A percentile compares a stretch with the other conserved stretches of the same genome.
phyloP scores from a whole-genome alignment of 2,797 vertebrate genomes.

The Danio tinwini region DNA sequence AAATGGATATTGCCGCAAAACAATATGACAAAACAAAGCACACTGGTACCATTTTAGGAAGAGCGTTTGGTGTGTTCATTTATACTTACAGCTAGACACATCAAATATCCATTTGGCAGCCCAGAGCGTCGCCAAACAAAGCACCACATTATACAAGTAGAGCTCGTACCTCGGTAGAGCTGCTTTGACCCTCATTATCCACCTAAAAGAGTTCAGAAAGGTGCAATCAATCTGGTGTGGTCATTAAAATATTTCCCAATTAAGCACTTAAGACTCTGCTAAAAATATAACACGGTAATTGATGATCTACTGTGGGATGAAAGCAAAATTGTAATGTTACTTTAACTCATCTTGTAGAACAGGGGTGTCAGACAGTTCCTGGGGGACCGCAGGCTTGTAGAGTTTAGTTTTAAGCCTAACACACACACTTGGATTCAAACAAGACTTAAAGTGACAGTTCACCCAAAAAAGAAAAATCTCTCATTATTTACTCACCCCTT shows the following conservation, averaged over 20 bases:
- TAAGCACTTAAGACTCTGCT: neutral
- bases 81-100: constrained; percentile 87
- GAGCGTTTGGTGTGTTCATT: neutral
- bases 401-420: too few species aligned
- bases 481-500: too few species aligned
- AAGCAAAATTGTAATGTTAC: neutral
- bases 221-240: neutral
- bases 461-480: too few species aligned
- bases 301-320: neutral
- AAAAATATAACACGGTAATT: neutral
- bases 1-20: neutral
- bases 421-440: too few species aligned
- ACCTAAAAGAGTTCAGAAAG: constrained; percentile 11
- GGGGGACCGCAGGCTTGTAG: too few species aligned
- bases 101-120: constrained; percentile 87
- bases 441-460: too few species aligned
- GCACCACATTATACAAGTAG: constrained; percentile 85
- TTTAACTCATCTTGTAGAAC: constrained; percentile 1
- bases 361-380: neutral
- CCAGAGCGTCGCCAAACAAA: constrained; percentile 88
- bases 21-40: neutral
- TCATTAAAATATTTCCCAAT: constrained; percentile 6
- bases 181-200: constrained; percentile 88
- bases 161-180: constrained; percentile 89
- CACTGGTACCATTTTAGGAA: neutral